phyloP scores from a whole-genome alignment of 2,888 invertebrate species.

The Metalampra italica region DNA sequence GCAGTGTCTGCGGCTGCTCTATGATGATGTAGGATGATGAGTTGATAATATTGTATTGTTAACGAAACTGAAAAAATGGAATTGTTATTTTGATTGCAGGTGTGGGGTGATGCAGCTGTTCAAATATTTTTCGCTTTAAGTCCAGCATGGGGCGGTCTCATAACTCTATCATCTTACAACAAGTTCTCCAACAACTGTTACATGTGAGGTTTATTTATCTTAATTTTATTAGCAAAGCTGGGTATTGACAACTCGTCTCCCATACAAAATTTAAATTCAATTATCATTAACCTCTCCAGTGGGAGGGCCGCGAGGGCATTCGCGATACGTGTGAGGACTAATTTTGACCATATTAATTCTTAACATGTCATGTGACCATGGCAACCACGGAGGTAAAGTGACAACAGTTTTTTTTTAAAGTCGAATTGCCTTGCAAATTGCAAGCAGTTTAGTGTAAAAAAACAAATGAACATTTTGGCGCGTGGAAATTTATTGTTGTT shows the following conservation, averaged over 20 bases:
- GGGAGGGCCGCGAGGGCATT: no score
- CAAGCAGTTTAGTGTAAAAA: no score
- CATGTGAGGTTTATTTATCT: slow-evolving; percentile 65
- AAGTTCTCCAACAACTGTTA: slow-evolving; percentile 91
- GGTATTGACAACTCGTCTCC: background rate
- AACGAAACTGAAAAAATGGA: background rate
- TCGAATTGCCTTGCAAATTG: no score
- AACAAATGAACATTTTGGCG: no score
- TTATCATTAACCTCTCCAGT: background rate
- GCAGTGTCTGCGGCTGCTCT: background rate
- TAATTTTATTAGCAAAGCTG: slow-evolving; percentile 12
- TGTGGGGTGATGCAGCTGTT: slow-evolving; percentile 90
- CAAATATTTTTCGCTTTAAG: slow-evolving; percentile 93
- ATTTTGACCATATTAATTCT: no score
- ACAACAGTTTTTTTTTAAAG: no score
- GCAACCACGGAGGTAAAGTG: no score
- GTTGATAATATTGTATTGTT: background rate
- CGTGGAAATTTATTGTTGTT: no score
- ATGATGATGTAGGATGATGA: background rate
- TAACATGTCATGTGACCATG: no score
- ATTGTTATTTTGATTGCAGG: slow-evolving; percentile 51
- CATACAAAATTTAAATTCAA: background rate
- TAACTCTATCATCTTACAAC: slow-evolving; percentile 91
- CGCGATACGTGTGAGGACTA: no score
- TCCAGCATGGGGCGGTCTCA: slow-evolving; percentile 92